These are phyloP conservation scores for Columbina picui DNA, from an alignment of 2,113 vertebrate genomes.

Conservation along the genomic window DNA sequence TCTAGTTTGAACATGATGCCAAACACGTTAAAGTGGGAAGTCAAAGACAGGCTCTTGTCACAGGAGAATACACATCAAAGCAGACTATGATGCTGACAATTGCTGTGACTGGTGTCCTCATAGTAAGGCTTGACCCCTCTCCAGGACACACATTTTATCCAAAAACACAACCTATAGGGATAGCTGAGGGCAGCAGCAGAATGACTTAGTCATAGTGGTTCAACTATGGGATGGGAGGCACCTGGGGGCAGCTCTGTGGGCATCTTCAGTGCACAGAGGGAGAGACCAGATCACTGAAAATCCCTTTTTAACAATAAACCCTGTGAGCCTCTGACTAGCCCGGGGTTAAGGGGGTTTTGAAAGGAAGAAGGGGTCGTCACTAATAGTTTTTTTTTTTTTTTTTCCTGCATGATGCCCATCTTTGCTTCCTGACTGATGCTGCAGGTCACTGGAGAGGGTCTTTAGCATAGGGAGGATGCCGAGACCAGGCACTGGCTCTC, in stretches of 20 bases:
- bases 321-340: not conserved
- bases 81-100: not conserved
- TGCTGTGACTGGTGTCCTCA: not conserved
- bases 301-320: not conserved
- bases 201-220: not conserved
- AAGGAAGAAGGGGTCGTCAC: not conserved
- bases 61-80: not conserved
- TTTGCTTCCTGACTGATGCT: not conserved
- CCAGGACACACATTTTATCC: not conserved
- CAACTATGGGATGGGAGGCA: not conserved
- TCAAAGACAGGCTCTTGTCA: not conserved
- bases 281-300: not conserved
- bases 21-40: not conserved
- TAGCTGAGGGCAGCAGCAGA: not conserved
- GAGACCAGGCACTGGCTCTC: not conserved
- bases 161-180: not conserved
- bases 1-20: not conserved
- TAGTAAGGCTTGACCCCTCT: not conserved
- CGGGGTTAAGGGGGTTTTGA: not conserved
- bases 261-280: rapidly evolving
- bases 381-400: not conserved
- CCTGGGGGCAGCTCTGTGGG: not conserved
- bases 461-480: not conserved
- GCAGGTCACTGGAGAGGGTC: not conserved
- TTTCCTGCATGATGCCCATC: not conserved